Evolutionary conservation across 2,113 vertebrate genomes (phyloP).

Genomic region (Dromas ardeola): DNA sequence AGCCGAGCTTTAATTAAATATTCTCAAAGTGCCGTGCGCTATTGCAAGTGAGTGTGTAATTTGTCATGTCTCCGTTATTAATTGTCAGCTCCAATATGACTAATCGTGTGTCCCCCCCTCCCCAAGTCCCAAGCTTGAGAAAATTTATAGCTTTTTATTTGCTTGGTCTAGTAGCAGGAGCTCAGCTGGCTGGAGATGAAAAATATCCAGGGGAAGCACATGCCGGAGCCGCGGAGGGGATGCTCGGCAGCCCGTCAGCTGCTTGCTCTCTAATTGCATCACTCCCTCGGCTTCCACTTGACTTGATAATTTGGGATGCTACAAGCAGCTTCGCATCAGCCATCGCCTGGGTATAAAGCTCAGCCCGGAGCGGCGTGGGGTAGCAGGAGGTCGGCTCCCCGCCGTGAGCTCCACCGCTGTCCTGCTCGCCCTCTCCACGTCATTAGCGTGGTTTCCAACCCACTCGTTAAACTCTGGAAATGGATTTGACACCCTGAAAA

Average conservation of each 20-base stretch:
- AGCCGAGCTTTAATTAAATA: background rate
- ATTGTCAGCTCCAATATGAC: background rate
- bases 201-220: background rate
- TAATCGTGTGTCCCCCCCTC: background rate
- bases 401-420: rapidly evolving
- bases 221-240: background rate
- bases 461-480: background rate
- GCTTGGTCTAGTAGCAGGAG: background rate
- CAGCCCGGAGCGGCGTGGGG: rapidly evolving
- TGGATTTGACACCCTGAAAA: background rate
- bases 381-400: background rate
- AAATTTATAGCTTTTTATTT: background rate
- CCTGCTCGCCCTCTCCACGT: background rate
- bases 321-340: background rate
- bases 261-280: background rate
- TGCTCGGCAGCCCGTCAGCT: rapidly evolving
- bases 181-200: background rate
- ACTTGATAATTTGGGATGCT: background rate
- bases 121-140: background rate
- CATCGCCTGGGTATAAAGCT: background rate
- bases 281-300: background rate
- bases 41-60: background rate
- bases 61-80: background rate
- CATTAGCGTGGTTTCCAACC: background rate
- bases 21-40: background rate